Evolutionary conservation across 2,113 vertebrate genomes (phyloP).

Genomic region (Rhabdornis inornatus): DNA sequence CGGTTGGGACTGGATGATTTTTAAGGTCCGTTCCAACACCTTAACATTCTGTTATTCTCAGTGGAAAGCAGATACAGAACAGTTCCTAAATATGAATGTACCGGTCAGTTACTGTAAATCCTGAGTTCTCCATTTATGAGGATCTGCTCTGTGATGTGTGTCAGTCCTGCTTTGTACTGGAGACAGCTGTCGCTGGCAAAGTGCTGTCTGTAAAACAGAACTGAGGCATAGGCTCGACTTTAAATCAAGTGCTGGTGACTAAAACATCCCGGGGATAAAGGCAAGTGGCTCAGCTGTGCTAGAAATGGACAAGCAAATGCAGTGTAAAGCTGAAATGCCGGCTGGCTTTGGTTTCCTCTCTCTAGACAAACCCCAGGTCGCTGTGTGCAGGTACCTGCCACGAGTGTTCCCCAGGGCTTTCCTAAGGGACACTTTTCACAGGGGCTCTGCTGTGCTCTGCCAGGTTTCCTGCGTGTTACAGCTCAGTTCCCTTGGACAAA

Average conservation of each 20-base stretch:
- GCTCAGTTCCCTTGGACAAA: not conserved
- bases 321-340: not conserved
- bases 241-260: not conserved
- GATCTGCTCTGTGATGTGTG: not conserved
- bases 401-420: not conserved
- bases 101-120: not conserved
- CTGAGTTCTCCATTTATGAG: rapidly evolving
- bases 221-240: not conserved
- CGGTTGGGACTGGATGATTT: not conserved
- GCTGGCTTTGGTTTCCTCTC: not conserved
- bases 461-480: not conserved
- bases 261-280: not conserved
- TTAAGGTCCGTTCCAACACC: not conserved
- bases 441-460: not conserved
- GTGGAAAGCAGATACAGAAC: not conserved
- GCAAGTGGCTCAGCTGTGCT: not conserved
- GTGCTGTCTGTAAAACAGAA: not conserved
- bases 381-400: too few species aligned
- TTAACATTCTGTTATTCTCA: not conserved
- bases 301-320: not conserved
- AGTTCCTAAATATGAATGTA: not conserved
- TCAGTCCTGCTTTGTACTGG: not conserved
- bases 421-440: rapidly evolving
- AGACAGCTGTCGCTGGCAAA: not conserved
- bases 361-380: not conserved